A percentile compares a stretch with the other conserved stretches of the same genome.
Conservation (phyloP, 2,888 invertebrate genomes). For the Habroteleia sp. region DNA sequence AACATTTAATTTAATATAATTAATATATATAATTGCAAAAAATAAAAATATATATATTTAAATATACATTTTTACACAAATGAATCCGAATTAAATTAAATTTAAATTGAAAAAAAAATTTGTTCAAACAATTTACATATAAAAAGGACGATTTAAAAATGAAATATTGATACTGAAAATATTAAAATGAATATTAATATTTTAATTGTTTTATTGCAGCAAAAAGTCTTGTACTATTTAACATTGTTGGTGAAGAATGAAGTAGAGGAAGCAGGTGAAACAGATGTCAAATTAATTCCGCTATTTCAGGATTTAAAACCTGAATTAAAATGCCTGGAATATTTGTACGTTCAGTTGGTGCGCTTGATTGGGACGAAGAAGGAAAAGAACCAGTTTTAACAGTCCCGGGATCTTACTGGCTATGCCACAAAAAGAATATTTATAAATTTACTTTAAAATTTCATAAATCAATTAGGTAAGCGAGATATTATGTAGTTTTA, state of each 20-base stretch:
- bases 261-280: conserved; percentile 56
- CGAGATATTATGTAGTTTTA: too few relatives aligned
- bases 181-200: too few relatives aligned
- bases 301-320: conserved; percentile 77
- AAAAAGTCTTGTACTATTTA: conserved; percentile 77
- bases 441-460: conserved; percentile 78
- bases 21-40: too few relatives aligned
- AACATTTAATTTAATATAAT: too few relatives aligned
- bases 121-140: too few relatives aligned
- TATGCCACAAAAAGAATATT: conserved; percentile 77
- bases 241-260: conserved; percentile 75
- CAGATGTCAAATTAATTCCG: conserved; percentile 73
- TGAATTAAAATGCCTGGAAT: conserved; percentile 80
- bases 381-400: conserved; percentile 72
- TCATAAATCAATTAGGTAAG: conserved; percentile 72
- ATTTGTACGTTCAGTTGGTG: conserved; percentile 78
- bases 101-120: too few relatives aligned
- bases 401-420: conserved; percentile 79
- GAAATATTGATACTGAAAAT: too few relatives aligned
- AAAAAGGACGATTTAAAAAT: too few relatives aligned
- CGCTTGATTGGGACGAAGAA: conserved; percentile 74
- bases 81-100: too few relatives aligned
- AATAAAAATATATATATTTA: too few relatives aligned
- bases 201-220: conserved; percentile 72
- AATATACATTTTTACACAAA: too few relatives aligned